phyloP scores from a whole-genome alignment of 2,888 invertebrate genomes.

The Podotricha telesiphe region DNA sequence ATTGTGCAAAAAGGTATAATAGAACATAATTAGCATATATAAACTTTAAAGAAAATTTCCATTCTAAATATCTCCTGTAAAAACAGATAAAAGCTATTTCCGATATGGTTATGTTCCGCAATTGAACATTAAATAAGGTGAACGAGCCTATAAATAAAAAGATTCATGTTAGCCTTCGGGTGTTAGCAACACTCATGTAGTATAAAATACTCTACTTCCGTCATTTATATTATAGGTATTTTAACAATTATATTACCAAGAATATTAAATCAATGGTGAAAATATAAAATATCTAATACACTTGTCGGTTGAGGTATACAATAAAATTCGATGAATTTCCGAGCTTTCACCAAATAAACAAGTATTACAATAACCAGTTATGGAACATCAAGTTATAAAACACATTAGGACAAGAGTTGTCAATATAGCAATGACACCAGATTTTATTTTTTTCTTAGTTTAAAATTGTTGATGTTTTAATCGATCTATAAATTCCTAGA shows the following conservation, averaged over 20 bases:
- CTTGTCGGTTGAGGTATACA: not conserved
- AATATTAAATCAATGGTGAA: conserved; percentile 3
- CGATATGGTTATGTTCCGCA: not conserved
- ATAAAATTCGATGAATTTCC: conserved; percentile 26
- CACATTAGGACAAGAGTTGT: conserved; percentile 3
- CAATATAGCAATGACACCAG: conserved; percentile 10
- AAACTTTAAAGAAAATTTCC: not conserved
- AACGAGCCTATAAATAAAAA: conserved; percentile 16
- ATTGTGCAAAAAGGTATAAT: too few relatives aligned
- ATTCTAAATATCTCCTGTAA: too few relatives aligned
- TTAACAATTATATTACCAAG: not conserved
- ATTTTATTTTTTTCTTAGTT: conserved; percentile 11
- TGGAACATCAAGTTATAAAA: conserved; percentile 15
- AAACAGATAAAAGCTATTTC: too few relatives aligned
- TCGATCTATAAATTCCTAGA: too few relatives aligned
- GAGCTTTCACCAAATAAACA: conserved; percentile 39
- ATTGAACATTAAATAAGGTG: conserved; percentile 10
- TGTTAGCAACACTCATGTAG: not conserved
- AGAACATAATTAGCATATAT: not conserved
- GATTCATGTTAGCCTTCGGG: conserved; percentile 6
- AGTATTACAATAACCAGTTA: conserved; percentile 35
- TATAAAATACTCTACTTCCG: conserved; percentile 15
- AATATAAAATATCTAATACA: not conserved
- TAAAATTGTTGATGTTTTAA: not conserved
- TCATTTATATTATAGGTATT: not conserved